Conservation (phyloP, 1,140 invertebrate species). For the Lepidotrigona ventralis region DNA sequence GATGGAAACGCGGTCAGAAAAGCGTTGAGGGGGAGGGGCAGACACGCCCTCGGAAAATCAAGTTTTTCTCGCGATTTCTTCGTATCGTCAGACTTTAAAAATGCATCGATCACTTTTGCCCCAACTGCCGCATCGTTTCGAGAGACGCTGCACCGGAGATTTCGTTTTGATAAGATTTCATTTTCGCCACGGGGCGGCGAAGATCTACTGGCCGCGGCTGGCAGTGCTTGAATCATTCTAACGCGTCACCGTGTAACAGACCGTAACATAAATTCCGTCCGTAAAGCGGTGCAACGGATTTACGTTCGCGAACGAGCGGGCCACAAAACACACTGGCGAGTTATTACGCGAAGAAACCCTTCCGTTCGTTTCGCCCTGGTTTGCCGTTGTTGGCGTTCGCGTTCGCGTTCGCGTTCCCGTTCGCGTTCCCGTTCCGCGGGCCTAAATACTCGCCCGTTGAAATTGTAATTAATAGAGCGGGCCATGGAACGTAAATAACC, state of each 20-base stretch:
- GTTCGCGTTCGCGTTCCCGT: neutral
- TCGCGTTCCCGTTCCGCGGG: neutral
- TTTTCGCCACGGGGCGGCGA: neutral
- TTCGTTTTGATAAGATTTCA: neutral
- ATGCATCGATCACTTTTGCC: neutral
- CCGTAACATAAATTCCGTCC: slow-evolving; percentile 1
- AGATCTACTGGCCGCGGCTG: neutral
- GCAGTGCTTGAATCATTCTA: neutral
- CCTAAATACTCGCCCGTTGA: slow-evolving; percentile 46
- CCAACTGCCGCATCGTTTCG: neutral
- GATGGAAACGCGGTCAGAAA: neutral
- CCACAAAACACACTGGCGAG: slow-evolving; percentile 26
- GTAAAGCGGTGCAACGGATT: neutral
- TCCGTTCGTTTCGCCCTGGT: slow-evolving; percentile 39
- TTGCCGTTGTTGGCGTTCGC: too few species aligned
- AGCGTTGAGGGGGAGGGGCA: neutral
- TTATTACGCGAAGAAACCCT: slow-evolving; percentile 53
- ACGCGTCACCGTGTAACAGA: neutral
- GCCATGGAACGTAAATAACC: slow-evolving; percentile 54
- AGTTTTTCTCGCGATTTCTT: slow-evolving; percentile 1
- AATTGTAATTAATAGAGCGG: slow-evolving; percentile 62
- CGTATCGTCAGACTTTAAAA: neutral
- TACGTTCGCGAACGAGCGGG: neutral
- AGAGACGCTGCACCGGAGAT: neutral
- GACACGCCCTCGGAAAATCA: neutral